Evolutionary conservation across 2,888 invertebrate genomes (phyloP).

Genomic region (Anticlea derivata): DNA sequence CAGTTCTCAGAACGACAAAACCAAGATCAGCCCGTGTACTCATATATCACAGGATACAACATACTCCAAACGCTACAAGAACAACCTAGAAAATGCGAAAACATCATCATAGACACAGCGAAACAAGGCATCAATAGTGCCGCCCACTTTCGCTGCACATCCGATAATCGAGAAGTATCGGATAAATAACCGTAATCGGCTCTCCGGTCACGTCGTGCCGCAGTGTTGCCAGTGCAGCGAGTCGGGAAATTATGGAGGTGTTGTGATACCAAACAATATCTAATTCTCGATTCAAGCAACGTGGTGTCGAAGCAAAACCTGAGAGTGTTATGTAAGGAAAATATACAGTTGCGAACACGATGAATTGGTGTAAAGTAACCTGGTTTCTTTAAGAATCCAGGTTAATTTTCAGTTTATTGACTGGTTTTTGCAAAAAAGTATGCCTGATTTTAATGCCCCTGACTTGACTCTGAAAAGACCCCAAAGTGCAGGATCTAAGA

Average conservation of each 20-base stretch:
- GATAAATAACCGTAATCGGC: conserved; percentile 62
- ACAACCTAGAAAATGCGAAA: conserved; percentile 2
- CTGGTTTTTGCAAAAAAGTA: too few relatives aligned
- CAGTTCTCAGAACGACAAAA: too few relatives aligned
- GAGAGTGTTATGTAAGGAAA: not conserved
- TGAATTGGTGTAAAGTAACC: too few relatives aligned
- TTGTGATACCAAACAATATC: conserved; percentile 17
- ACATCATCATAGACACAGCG: conserved; percentile 16
- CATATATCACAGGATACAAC: too few relatives aligned
- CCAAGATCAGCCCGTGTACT: too few relatives aligned
- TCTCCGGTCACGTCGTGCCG: conserved; percentile 61
- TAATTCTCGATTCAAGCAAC: conserved; percentile 8
- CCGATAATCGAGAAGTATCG: conserved; percentile 59
- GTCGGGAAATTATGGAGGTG: conserved; percentile 33
- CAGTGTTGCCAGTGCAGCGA: conserved; percentile 56
- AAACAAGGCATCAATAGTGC: conserved; percentile 32
- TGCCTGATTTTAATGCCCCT: too few relatives aligned
- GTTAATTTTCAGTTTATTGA: too few relatives aligned
- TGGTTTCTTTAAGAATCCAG: too few relatives aligned
- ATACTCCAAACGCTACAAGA: not conserved
- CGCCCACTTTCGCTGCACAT: conserved; percentile 45
- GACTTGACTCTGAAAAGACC: too few relatives aligned
- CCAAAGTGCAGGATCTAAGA: too few relatives aligned
- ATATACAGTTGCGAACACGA: not conserved
- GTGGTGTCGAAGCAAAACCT: not conserved